phyloP scores from a whole-genome alignment of 2,113 vertebrate species.

The Rafetus swinhoei region DNA sequence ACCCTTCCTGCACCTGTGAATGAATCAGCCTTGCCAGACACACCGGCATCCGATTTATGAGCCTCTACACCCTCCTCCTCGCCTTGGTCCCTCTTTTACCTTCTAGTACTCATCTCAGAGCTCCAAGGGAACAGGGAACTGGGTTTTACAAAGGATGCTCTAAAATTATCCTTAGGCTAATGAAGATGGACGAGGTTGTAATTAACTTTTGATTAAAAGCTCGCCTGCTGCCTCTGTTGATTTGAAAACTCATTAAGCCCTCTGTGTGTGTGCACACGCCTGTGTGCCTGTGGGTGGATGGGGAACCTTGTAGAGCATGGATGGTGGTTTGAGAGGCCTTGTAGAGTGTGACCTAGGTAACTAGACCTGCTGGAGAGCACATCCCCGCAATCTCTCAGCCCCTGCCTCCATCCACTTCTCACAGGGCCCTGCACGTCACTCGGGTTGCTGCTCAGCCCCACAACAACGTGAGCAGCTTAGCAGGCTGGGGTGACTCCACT shows the following conservation, averaged over 20 bases:
- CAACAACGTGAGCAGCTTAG: not conserved
- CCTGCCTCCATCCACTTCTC: not conserved
- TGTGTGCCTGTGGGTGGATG: not conserved
- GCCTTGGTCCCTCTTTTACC: not conserved
- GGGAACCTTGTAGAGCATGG: not conserved
- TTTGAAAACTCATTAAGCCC: not conserved
- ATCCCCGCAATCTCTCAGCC: not conserved
- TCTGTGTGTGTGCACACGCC: not conserved
- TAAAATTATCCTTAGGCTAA: constrained; percentile 49
- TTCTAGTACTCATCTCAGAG: not conserved
- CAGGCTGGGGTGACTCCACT: not conserved
- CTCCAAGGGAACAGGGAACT: not conserved
- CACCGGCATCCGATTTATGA: not conserved
- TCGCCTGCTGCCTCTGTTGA: constrained; percentile 29
- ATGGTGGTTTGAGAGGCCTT: not conserved
- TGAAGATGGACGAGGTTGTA: constrained; percentile 38
- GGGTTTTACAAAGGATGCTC: constrained; percentile 7
- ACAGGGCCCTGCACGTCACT: not conserved
- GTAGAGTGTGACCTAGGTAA: not conserved
- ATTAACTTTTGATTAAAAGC: constrained; percentile 59
- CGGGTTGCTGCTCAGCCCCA: not conserved
- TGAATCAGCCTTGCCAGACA: not conserved
- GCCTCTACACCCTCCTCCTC: not conserved
- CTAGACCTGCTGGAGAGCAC: not conserved
- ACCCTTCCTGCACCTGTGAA: not conserved